Conservation (phyloP, 2,797 vertebrate genomes). For the Anas bernieri region DNA sequence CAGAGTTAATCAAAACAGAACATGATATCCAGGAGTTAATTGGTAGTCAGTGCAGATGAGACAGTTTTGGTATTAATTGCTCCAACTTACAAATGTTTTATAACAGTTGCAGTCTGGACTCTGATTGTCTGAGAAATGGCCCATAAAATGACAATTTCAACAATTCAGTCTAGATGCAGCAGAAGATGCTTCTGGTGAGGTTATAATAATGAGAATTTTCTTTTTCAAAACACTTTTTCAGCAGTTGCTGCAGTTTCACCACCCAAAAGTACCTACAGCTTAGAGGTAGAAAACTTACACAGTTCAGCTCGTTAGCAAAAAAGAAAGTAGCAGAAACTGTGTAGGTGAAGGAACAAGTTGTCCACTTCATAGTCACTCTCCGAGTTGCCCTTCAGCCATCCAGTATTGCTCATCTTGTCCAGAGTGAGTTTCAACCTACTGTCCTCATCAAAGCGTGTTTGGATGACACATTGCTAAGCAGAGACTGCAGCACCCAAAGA, state of each 20-base stretch:
- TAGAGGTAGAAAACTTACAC: not conserved
- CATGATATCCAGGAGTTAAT: not conserved
- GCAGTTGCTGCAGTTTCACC: not conserved
- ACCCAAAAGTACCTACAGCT: not conserved
- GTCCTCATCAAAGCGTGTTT: not conserved
- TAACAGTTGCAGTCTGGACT: not conserved
- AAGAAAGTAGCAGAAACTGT: not conserved
- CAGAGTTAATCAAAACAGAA: not conserved
- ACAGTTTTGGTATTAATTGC: not conserved
- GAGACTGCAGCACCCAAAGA: not conserved
- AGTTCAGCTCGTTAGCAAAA: not conserved
- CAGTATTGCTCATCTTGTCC: not conserved
- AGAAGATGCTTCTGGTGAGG: not conserved
- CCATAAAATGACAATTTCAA: not conserved
- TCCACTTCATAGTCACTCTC: not conserved
- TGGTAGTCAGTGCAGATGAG: not conserved
- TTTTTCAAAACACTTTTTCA: not conserved
- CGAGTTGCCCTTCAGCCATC: not conserved
- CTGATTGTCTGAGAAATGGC: not conserved
- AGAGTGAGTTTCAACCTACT: not conserved
- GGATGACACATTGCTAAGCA: not conserved
- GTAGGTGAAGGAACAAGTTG: not conserved
- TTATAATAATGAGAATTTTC: not conserved
- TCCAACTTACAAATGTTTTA: not conserved
- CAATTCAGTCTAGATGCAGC: not conserved